Evolutionary conservation across 2,797 vertebrate species (phyloP).

Genomic region (Danio jaintianensis): DNA sequence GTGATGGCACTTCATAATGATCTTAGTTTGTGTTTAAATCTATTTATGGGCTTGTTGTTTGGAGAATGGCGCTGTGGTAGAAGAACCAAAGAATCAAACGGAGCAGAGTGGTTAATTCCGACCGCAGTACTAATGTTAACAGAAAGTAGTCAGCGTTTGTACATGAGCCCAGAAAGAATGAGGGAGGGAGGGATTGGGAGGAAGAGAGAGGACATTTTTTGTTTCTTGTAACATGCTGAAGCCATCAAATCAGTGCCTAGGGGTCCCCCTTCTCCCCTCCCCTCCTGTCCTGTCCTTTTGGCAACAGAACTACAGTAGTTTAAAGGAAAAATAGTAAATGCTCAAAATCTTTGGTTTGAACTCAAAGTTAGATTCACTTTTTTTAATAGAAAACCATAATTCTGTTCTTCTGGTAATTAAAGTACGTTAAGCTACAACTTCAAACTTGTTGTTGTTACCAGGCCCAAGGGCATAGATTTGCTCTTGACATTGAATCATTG

Average conservation of each 20-base stretch:
- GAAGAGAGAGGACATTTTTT: constrained; percentile 5
- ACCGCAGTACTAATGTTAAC: constrained; percentile 50
- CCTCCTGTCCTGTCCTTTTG: constrained; percentile 29
- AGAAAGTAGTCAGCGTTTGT: constrained; percentile 47
- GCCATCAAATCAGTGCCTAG: constrained; percentile 40
- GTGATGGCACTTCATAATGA: constrained; percentile 27
- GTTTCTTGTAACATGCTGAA: constrained; percentile 48
- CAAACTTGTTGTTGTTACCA: too few species aligned
- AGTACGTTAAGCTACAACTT: too few species aligned
- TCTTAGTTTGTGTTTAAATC: constrained; percentile 7
- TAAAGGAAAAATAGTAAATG: constrained; percentile 41
- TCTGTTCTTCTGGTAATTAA: too few species aligned
- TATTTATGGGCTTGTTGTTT: not conserved
- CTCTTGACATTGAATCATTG: too few species aligned
- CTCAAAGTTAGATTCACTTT: constrained; percentile 9
- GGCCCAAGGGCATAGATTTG: too few species aligned
- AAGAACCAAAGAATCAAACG: constrained; percentile 1
- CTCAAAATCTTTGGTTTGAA: constrained; percentile 40
- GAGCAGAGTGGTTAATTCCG: constrained; percentile 3
- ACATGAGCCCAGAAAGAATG: constrained; percentile 30
- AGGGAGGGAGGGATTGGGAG: constrained; percentile 1
- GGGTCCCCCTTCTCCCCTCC: constrained; percentile 7
- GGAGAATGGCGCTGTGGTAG: constrained; percentile 1
- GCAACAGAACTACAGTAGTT: constrained; percentile 27
- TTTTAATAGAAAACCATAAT: too few species aligned